These are phyloP conservation scores for Eupithecia subfuscata DNA, from an alignment of 2,888 invertebrate species.

Conservation along the genomic window DNA sequence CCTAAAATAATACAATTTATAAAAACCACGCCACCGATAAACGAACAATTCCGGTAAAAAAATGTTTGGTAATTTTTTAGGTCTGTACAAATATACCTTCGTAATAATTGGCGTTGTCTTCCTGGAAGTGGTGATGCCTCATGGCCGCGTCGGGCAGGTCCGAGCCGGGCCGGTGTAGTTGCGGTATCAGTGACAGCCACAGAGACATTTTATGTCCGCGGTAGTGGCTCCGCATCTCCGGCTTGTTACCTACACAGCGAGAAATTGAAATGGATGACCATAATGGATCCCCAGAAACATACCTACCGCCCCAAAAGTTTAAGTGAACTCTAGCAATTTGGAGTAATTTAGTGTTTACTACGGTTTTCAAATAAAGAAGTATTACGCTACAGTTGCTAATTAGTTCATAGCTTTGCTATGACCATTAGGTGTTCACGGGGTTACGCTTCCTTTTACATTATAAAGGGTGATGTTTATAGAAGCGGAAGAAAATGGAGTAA, in stretches of 20 bases:
- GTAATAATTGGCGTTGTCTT: conserved; percentile 90
- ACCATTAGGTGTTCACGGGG: conserved; percentile 22
- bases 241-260: conserved; percentile 84
- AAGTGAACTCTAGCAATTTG: conserved; percentile 47
- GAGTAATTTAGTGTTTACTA: conserved; percentile 38
- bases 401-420: conserved; percentile 26
- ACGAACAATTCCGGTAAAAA: not conserved
- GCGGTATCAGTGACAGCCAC: conserved; percentile 95
- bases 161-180: conserved; percentile 92
- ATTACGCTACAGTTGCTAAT: conserved; percentile 28
- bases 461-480: conserved; percentile 12
- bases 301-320: conserved; percentile 61
- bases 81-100: conserved; percentile 84
- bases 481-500: conserved; percentile 43
- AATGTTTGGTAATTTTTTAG: not conserved
- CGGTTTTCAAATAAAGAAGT: conserved; percentile 33
- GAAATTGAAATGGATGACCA: conserved; percentile 64
- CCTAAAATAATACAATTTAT: conserved; percentile 73
- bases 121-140: conserved; percentile 94
- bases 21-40: not conserved
- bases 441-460: conserved; percentile 8
- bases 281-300: conserved; percentile 47
- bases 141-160: conserved; percentile 91
- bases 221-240: conserved; percentile 94
- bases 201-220: conserved; percentile 96